Evolutionary conservation across 2,797 vertebrate species (phyloP).

Genomic region (Cercopithecus neglectus): DNA sequence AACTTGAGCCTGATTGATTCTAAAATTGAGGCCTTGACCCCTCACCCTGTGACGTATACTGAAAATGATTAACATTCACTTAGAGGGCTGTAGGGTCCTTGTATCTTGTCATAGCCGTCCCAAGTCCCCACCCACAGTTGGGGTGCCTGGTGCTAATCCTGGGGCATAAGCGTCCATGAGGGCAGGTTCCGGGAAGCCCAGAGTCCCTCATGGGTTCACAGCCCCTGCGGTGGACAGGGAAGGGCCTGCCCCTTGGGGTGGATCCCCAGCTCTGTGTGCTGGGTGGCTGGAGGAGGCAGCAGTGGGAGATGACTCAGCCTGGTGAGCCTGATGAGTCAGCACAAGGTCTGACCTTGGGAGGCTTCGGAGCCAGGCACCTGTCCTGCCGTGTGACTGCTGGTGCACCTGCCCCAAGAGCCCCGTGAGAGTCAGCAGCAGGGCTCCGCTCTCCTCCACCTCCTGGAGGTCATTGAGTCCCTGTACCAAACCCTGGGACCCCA

Average conservation of each 20-base stretch:
- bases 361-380: fast-evolving
- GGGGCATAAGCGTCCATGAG: no score
- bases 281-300: background rate
- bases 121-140: no score
- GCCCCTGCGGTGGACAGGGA: background rate
- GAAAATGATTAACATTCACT: background rate
- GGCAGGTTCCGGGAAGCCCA: background rate
- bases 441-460: background rate
- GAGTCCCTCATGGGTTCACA: fast-evolving
- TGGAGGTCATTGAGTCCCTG: fast-evolving
- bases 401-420: fast-evolving
- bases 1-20: background rate
- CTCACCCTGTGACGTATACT: background rate
- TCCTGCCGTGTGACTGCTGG: background rate
- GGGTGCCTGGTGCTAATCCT: background rate
- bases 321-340: background rate
- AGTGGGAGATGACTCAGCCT: background rate
- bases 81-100: background rate
- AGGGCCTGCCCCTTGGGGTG: background rate
- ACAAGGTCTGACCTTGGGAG: background rate
- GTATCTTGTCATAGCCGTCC: fast-evolving
- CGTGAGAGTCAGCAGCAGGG: background rate
- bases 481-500: background rate
- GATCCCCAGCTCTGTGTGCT: fast-evolving
- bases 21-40: background rate